Evolutionary conservation across 2,113 vertebrate genomes (phyloP), one percentile per base, ranked within the genome.

Genomic region (Monopterus albus): DNA sequence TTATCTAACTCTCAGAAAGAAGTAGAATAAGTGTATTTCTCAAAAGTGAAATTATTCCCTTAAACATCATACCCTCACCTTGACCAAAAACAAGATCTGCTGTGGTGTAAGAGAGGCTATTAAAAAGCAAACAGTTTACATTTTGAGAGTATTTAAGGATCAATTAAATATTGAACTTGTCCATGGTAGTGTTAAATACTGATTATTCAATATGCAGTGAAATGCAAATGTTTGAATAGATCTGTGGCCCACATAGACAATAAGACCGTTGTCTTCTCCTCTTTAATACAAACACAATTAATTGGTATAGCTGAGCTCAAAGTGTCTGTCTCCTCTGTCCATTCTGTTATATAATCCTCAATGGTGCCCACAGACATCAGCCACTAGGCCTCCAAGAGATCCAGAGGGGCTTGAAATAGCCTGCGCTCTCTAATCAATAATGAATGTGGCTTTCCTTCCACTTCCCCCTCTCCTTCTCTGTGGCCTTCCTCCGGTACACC

Each of bases 361-460:
- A 31, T n/a, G 49, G 60, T 25, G 52, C 53, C 83, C 68, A 29
- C 72, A 72, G 50, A 83, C 2, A 10, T 52, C 65, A 78, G 76
- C 74, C 77, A 42, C 29, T 33, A 21, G 21, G n/a, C 51, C 55
- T 51, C 33, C 21, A 46, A 46, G 69, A 84, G 64, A 33, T 28
- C 35, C 15, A 14, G 43, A 77, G 46, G 43, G 66, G 62, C 82
- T 75, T 55, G 67, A 86, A 85, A 88, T 83, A 88, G 82, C 68
- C 82, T 1, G 25, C 26, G 59, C 80, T 79, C 71, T 78, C 77
- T 77, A 55, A 91, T 92, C 82, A 92, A 89, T 90, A 88, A 90
- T 92, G 65, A 69, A 91, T 89, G 83, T 26, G 36, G 67, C 63
- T 79, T 78, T 83, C 72, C 78, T 83, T 79, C 73, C 76, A 60